These are phyloP conservation scores for Rhagoletis zephyria DNA, from an alignment of 1,140 invertebrate species.

Conservation along the genomic window DNA sequence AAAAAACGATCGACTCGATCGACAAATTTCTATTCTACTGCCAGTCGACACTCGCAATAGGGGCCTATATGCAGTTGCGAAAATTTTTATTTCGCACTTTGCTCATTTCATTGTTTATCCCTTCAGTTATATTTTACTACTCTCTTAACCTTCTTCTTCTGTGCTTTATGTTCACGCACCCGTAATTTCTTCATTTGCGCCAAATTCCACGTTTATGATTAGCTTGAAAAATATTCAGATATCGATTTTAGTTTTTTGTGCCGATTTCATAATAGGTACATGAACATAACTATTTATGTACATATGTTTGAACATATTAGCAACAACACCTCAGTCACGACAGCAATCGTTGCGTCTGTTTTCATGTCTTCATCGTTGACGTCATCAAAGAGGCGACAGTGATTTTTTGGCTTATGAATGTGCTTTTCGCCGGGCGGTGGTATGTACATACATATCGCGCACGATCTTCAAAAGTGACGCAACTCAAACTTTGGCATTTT, in stretches of 20 bases:
- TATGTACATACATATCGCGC: no score
- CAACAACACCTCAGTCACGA: neutral
- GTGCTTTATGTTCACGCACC: neutral
- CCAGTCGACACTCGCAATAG: no score
- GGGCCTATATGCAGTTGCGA: no score
- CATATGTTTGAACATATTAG: neutral
- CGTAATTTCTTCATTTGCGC: slow-evolving; percentile 1
- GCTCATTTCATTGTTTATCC: neutral
- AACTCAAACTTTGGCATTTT: no score
- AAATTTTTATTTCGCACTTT: neutral
- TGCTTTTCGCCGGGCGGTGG: no score
- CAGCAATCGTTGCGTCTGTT: neutral
- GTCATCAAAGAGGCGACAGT: neutral
- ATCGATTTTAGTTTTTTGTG: neutral
- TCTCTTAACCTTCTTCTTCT: neutral
- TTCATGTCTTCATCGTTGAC: neutral
- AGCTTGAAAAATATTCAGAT: slow-evolving; percentile 19
- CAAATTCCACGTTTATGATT: slow-evolving; percentile 25
- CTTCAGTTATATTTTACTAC: neutral
- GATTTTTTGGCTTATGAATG: neutral
- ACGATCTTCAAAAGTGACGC: no score
- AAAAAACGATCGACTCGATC: no score
- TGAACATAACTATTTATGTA: neutral
- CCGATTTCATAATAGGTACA: neutral
- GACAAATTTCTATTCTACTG: no score